phyloP scores from a whole-genome alignment of 35 echinoderm and acorn worm genomes.

The Antedon bifida region DNA sequence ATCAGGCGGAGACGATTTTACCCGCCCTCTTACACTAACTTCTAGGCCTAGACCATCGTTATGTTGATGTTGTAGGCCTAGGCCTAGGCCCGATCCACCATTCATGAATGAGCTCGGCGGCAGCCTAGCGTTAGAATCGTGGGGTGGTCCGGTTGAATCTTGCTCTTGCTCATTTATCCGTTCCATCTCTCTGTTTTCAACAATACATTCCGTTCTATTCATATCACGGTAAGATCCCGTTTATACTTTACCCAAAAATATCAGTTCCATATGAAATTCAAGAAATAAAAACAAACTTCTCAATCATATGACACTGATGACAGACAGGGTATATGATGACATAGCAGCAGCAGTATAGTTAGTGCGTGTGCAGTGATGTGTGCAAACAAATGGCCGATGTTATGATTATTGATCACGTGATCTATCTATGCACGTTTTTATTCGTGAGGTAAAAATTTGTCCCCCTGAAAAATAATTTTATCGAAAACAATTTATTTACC shows the following conservation, averaged over 20 bases:
- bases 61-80: not conserved
- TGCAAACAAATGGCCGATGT: no score
- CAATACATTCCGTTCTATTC: not conserved
- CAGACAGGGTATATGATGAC: no score
- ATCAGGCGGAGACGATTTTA: not conserved
- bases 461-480: no score
- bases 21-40: not conserved
- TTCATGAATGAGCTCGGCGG: not conserved
- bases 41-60: not conserved
- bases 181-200: not conserved
- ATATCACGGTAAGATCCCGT: not conserved
- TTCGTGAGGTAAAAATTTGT: no score
- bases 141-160: no score
- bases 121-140: not conserved
- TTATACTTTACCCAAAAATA: not conserved
- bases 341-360: no score
- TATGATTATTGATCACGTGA: no score
- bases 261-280: not conserved
- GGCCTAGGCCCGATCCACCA: not conserved
- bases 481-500: no score
- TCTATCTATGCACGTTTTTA: no score
- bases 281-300: no score
- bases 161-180: not conserved
- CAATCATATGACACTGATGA: no score
- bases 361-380: no score